Base-by-base conservation (phyloP, 2,113 vertebrate genomes). In the Cepphus grylle region DNA sequence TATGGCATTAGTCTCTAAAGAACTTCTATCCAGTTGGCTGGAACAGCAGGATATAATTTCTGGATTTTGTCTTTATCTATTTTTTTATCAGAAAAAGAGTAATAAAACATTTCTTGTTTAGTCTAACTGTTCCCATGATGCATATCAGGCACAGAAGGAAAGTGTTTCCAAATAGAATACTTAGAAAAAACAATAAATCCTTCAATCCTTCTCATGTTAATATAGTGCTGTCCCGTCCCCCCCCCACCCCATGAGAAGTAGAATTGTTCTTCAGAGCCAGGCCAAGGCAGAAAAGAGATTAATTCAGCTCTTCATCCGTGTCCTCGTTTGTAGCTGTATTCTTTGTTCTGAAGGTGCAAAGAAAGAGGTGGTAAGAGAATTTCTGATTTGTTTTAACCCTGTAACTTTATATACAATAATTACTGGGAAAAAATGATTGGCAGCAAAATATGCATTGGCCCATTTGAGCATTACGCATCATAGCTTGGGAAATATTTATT, bases 71-170 rank as follows among this genome's bases (percentile, higher is more conserved):
- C 45, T 91, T 90, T 67, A 56, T 23, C 77, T 82, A 55, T 94
- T 94, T 95, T 88, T 88, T 47, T 27, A 29, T 47, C 16, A 82
- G 43, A 78, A 59, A 53, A 45, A 49, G 12, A 72, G 13, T 69
- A 82, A 94, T 94, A 67, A 92, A 93, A 61, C 53, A 63, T 76
- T 49, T 90, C 82, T 86, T 94, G 74, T 94, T 92, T 92, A 10
- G 15, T 88, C 72, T 88, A 52, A 65, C 82, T 86, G 82, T 71
- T 94, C 95, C 80, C 86, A 62, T 66, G 82, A 69, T 77, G 27
- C 40, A 4, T 86, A 30, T 88, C 30, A 52, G 40, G 12, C 45
- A 93, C 25, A 80, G 62, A 80, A 62, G 69, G 25, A 56, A 94
- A 86, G 73, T 82, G 38, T 67, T 90, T 90, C 79, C 71, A 62